Percentiles rank a stretch among this genome's conserved stretches.
These are phyloP conservation scores for Leiothrix lutea DNA, from an alignment of 2,113 vertebrate genomes.

Conservation along the genomic window DNA sequence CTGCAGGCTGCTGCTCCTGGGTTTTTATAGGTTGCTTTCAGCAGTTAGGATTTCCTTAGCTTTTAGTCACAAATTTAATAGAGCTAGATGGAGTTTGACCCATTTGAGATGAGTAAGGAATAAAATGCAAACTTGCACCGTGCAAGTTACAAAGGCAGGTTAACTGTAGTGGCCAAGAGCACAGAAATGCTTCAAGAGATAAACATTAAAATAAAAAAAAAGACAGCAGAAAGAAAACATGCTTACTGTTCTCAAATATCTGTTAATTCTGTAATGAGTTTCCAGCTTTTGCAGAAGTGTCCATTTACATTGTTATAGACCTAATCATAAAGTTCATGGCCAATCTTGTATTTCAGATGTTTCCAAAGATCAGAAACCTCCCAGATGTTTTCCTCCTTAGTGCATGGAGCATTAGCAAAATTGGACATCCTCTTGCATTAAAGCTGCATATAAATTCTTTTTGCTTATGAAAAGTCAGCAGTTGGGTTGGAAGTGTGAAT, in stretches of 20 bases:
- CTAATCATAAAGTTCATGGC: neutral
- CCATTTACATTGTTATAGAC: neutral
- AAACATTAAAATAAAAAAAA: neutral
- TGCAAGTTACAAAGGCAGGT: neutral
- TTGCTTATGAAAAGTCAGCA: neutral
- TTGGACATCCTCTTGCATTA: neutral
- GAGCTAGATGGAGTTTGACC: neutral
- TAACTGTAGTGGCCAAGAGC: neutral
- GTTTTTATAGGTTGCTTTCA: neutral
- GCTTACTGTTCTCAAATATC: neutral
- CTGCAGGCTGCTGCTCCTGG: neutral
- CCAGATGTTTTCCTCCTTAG: neutral
- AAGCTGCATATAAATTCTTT: neutral
- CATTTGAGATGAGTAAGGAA: neutral
- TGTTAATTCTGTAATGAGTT: neutral
- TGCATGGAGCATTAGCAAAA: neutral
- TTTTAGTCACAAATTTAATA: neutral
- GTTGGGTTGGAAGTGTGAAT: neutral
- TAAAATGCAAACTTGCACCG: neutral
- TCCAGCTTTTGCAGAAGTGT: neutral
- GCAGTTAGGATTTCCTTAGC: neutral
- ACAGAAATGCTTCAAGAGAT: neutral
- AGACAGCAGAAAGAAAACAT: neutral
- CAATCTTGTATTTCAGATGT: neutral
- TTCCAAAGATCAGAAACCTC: neutral